Evolutionary conservation across 2,888 invertebrate genomes (phyloP).

Genomic region (Alsophila aescularia): DNA sequence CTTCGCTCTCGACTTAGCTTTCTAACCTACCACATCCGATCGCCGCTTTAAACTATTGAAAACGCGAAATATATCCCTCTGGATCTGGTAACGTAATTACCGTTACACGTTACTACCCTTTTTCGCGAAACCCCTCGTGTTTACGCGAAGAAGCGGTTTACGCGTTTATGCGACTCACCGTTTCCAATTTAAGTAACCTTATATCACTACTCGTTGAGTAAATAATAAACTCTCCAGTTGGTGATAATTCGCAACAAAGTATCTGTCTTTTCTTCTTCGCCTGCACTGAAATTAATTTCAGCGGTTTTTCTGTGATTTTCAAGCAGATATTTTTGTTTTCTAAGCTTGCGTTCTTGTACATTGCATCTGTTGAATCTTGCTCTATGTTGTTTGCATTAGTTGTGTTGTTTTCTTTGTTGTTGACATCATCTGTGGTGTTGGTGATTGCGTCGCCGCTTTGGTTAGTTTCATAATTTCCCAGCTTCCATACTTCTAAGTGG

Average conservation of each 20-base stretch:
- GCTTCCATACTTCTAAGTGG: conserved; percentile 82
- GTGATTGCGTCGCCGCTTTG: conserved; percentile 82
- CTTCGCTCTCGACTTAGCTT: too few relatives aligned
- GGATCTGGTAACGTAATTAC: too few relatives aligned
- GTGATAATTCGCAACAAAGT: conserved; percentile 88
- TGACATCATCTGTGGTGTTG: conserved; percentile 35
- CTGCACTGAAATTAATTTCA: conserved; percentile 88
- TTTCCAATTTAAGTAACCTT: conserved; percentile 87
- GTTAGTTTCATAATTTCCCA: conserved; percentile 80
- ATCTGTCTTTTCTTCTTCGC: conserved; percentile 88
- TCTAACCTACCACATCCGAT: too few relatives aligned
- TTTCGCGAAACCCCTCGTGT: too few relatives aligned
- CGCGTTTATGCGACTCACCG: conserved; percentile 67
- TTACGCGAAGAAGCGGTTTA: too few relatives aligned
- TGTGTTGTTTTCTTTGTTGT: conserved; percentile 40
- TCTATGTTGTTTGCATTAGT: conserved; percentile 52
- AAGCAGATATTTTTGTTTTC: conserved; percentile 45
- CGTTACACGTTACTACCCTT: too few relatives aligned
- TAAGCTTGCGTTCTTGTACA: conserved; percentile 25
- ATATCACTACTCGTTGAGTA: conserved; percentile 89
- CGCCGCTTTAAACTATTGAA: too few relatives aligned
- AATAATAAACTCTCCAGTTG: conserved; percentile 88
- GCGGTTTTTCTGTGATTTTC: conserved; percentile 80
- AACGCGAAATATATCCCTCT: too few relatives aligned
- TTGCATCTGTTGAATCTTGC: conserved; percentile 57